Evolutionary conservation across 2,113 vertebrate genomes (phyloP).

Genomic region (Chaetorhynchus papuensis): DNA sequence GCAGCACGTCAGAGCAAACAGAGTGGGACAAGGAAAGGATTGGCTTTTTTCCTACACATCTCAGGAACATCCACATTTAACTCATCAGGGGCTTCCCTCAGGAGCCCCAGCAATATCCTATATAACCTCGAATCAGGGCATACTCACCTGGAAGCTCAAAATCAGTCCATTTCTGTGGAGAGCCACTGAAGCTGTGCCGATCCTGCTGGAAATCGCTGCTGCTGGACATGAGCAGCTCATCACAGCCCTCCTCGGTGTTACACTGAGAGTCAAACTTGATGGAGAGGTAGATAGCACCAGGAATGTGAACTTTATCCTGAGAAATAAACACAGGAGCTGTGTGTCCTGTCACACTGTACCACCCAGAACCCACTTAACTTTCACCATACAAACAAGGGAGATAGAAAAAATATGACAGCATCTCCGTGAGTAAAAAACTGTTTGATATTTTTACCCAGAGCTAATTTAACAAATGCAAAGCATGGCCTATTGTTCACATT

Average conservation of each 20-base stretch:
- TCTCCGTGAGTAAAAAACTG: neutral
- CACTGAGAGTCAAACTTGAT: conserved; percentile 93
- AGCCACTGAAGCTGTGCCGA: conserved; percentile 90
- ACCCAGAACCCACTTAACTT: neutral
- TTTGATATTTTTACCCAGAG: neutral
- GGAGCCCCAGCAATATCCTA: neutral
- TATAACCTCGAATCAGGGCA: fast-evolving
- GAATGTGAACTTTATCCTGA: conserved; percentile 96
- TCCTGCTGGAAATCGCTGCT: conserved; percentile 92
- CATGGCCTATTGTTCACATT: neutral
- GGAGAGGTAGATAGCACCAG: conserved; percentile 95
- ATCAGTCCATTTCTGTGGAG: conserved; percentile 92
- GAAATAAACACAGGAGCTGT: neutral
- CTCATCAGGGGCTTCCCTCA: neutral
- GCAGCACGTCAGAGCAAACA: neutral
- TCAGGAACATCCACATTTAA: neutral
- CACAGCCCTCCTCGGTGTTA: conserved; percentile 94
- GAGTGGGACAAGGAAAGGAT: neutral
- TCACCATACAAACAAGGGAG: neutral
- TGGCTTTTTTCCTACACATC: neutral
- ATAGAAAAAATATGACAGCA: neutral
- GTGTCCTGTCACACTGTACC: fast-evolving
- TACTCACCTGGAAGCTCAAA: conserved; percentile 91
- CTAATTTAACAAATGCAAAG: neutral
- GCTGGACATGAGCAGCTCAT: conserved; percentile 92